Evolutionary conservation across 2,888 invertebrate genomes (phyloP), one percentile per base, ranked within the genome.

Genomic region (Cordilura impudica): DNA sequence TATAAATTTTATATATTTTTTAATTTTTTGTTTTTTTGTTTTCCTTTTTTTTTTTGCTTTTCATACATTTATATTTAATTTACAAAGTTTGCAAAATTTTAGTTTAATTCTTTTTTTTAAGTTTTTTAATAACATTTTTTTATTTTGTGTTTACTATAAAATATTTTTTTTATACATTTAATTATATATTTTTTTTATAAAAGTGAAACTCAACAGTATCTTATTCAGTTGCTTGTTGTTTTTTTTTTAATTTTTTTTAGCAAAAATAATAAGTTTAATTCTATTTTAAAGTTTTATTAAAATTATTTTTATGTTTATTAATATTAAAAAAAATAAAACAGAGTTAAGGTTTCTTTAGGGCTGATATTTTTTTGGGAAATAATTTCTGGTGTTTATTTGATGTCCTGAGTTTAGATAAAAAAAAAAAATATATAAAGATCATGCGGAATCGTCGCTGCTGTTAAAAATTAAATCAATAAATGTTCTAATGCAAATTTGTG

Each of bases 221-320:
- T 77, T 82, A 75, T 76, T 69, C 56, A 72, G 49, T 70, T 79
- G 53, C 71, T 83, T 81, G 49, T 21, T 51, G 61, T 73, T 79
- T 79, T 80, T 76, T 53, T 69, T 81, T 72, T 67, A 76, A 63
- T 80, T 77, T 70, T 71, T 81, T 70, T 71, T 81, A 79, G 71
- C 79, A 75, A 79, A 79, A 75, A 79, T 81, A 81, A 70, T 70
- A 73, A 65, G 58, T 63, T 80, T 31, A 58, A 73, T 73, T 75
- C 72, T 81, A 78, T 53, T 63, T 61, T 71, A 21, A 21, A 35
- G 21, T 31, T 49, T 66, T 67, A 51, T 53, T 31, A 39, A 26
- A 31, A 1, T 47, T 14, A 16, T 70, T 49, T 60, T 67, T 72
- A 23, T 43, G 18, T 54, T 31, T 65, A 35, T 58, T 43, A 51